phyloP scores from a whole-genome alignment of 1,140 invertebrate genomes.

The Drosophila orena region DNA sequence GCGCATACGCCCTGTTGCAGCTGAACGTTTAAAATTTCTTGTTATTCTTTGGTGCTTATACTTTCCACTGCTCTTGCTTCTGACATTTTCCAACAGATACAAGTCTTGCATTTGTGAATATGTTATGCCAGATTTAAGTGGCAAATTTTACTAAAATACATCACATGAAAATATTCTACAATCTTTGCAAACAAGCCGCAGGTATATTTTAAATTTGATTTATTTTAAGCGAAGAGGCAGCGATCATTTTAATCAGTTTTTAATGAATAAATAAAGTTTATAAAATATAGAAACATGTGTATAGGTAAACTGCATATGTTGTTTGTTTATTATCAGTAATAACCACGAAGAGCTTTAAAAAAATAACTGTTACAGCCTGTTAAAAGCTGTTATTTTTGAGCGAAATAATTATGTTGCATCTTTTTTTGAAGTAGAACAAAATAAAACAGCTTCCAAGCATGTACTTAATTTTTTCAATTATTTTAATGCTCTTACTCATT shows the following conservation, averaged over 20 bases:
- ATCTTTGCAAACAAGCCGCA: background rate
- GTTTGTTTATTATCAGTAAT: no score
- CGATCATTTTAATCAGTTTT: background rate
- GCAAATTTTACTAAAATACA: slow-evolving; percentile 51
- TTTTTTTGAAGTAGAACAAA: background rate
- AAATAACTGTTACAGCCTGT: no score
- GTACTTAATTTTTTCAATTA: background rate
- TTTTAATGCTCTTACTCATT: slow-evolving; percentile 1
- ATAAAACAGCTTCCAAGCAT: slow-evolving; percentile 2
- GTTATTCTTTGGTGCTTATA: slow-evolving; percentile 46
- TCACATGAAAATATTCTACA: slow-evolving; percentile 41
- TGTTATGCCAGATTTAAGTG: background rate
- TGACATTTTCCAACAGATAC: slow-evolving; percentile 55
- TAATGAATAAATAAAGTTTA: background rate
- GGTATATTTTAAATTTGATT: no score
- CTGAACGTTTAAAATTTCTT: slow-evolving; percentile 52
- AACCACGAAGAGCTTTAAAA: no score
- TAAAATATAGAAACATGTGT: background rate
- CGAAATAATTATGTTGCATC: background rate
- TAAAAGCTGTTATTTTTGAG: background rate
- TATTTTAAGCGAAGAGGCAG: no score
- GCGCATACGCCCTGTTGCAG: slow-evolving; percentile 58
- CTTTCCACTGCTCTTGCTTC: slow-evolving; percentile 5
- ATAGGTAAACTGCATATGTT: no score
- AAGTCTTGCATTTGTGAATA: slow-evolving; percentile 30